Percentiles rank a stretch among this genome's conserved stretches.
phyloP scores from a whole-genome alignment of 2,888 invertebrate species.

The Timandra comae region DNA sequence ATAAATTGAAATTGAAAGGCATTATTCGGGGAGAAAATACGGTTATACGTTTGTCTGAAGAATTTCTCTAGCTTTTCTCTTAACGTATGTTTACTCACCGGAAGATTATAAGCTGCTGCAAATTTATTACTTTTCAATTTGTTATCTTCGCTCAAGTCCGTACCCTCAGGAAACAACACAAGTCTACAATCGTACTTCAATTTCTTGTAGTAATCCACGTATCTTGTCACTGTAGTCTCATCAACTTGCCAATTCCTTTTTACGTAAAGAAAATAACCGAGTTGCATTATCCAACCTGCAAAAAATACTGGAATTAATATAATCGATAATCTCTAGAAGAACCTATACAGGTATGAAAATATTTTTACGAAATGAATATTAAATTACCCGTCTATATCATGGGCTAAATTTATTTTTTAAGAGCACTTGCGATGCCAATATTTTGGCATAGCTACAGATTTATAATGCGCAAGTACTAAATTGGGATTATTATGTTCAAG shows the following conservation, averaged over 20 bases:
- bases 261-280: slow-evolving; percentile 89
- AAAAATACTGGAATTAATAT: slow-evolving; percentile 5
- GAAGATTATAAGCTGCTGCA: slow-evolving; percentile 81
- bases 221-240: slow-evolving; percentile 78
- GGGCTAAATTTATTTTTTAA: too few relatives aligned
- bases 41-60: too few relatives aligned
- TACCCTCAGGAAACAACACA: slow-evolving; percentile 92
- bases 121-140: slow-evolving; percentile 82
- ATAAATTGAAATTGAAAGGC: too few relatives aligned
- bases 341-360: too few relatives aligned
- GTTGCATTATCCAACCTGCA: slow-evolving; percentile 91
- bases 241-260: slow-evolving; percentile 89
- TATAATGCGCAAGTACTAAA: too few relatives aligned
- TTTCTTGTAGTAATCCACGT: slow-evolving; percentile 84
- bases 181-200: slow-evolving; percentile 81
- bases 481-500: neutral
- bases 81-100: slow-evolving; percentile 50
- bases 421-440: too few relatives aligned
- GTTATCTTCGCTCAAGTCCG: slow-evolving; percentile 85
- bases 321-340: too few relatives aligned
- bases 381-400: too few relatives aligned
- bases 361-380: too few relatives aligned
- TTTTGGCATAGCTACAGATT: too few relatives aligned
- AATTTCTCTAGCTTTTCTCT: too few relatives aligned
- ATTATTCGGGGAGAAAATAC: too few relatives aligned